Evolutionary conservation across 1,140 invertebrate species (phyloP).

Genomic region (Micrasema minimum): DNA sequence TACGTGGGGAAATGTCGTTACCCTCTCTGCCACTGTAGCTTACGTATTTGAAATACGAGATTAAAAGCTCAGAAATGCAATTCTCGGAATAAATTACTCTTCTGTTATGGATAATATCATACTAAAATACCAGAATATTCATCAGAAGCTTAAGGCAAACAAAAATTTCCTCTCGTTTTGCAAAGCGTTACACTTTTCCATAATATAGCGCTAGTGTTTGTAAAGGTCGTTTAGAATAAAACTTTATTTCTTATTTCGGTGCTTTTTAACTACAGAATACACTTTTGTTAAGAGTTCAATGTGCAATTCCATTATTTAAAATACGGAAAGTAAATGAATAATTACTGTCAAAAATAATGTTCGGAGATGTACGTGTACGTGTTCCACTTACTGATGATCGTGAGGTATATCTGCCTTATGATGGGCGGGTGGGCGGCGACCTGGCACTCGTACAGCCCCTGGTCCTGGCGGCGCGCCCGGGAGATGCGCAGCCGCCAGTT

Average conservation of each 20-base stretch:
- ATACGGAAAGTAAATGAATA: too few relatives aligned
- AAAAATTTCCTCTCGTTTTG: slow-evolving; percentile 2
- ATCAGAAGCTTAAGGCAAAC: slow-evolving; percentile 23
- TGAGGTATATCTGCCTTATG: slow-evolving; percentile 59
- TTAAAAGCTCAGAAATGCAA: slow-evolving; percentile 37
- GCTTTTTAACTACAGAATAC: slow-evolving; percentile 3
- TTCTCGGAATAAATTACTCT: slow-evolving; percentile 25
- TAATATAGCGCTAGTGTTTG: slow-evolving; percentile 2
- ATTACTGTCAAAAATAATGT: too few relatives aligned
- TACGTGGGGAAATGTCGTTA: not conserved
- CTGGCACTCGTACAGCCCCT: slow-evolving; percentile 76
- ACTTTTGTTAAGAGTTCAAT: too few relatives aligned
- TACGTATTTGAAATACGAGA: slow-evolving; percentile 31
- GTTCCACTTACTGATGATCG: slow-evolving; percentile 57
- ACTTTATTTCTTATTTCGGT: slow-evolving; percentile 11
- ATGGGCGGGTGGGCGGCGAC: slow-evolving; percentile 74
- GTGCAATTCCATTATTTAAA: too few relatives aligned
- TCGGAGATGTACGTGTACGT: too few relatives aligned
- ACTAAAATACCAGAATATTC: slow-evolving; percentile 23
- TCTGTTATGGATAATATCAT: slow-evolving; percentile 22
- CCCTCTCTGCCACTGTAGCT: slow-evolving; percentile 21
- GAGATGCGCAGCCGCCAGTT: slow-evolving; percentile 75
- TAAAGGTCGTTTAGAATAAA: slow-evolving; percentile 22
- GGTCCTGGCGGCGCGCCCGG: slow-evolving; percentile 70
- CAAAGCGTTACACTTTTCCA: slow-evolving; percentile 8